A percentile compares a stretch with the other conserved stretches of the same genome.
Evolutionary conservation across 2,797 vertebrate genomes (phyloP).

Genomic region (Epinephelus awoara): DNA sequence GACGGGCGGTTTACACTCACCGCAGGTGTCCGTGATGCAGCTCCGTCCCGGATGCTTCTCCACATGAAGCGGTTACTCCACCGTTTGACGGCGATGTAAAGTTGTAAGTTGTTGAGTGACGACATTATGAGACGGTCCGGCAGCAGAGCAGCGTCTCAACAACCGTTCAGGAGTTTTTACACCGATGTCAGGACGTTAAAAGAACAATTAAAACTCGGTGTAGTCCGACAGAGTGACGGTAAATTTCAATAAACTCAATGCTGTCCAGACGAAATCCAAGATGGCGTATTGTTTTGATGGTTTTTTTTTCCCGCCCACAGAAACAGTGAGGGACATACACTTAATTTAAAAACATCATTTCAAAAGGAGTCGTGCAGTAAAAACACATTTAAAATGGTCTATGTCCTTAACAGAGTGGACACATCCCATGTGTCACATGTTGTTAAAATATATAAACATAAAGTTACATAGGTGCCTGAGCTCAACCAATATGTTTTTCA

Average conservation of each 20-base stretch:
- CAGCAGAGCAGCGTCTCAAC: background rate
- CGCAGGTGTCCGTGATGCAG: rapidly evolving
- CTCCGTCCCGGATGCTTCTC: rapidly evolving
- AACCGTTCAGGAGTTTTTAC: background rate
- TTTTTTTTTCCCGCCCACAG: background rate
- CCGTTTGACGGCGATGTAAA: background rate
- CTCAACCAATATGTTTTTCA: no score
- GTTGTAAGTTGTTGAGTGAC: background rate
- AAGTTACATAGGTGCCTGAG: no score
- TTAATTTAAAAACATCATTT: no score
- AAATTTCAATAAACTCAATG: rapidly evolving
- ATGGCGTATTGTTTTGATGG: background rate
- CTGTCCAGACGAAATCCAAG: background rate
- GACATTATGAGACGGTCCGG: background rate
- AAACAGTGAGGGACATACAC: no score
- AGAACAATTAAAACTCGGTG: background rate
- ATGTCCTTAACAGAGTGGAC: no score
- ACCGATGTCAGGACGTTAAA: background rate
- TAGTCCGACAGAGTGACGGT: background rate
- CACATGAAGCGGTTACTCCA: no score
- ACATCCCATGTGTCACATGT: no score
- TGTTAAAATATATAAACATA: no score
- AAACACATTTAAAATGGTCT: no score
- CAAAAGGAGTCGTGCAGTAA: no score
- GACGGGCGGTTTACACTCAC: rapidly evolving